Percentiles rank a stretch among this genome's conserved stretches.
Evolutionary conservation across 2,113 vertebrate species (phyloP).

Genomic region (Hydrochoerus hydrochaeris): DNA sequence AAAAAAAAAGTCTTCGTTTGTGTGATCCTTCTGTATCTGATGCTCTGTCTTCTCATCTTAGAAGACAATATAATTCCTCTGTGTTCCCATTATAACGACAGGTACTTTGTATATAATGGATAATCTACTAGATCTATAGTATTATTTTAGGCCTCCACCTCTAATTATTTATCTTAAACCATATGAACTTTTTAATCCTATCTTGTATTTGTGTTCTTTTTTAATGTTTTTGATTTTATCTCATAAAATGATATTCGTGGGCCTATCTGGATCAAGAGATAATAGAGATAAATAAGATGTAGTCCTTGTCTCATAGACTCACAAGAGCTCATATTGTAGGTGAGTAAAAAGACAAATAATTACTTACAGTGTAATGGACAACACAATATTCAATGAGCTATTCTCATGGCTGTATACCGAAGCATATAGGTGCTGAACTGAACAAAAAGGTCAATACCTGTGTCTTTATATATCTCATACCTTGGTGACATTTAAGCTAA

Average conservation of each 20-base stretch:
- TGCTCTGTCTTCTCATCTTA: background rate
- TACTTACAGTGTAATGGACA: background rate
- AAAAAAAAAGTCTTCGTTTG: background rate
- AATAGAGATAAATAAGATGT: background rate
- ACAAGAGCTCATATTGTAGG: background rate
- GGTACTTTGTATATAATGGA: background rate
- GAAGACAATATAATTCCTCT: background rate
- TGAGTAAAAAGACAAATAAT: background rate
- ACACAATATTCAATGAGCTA: background rate
- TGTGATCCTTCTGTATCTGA: background rate
- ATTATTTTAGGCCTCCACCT: background rate
- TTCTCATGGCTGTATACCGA: background rate
- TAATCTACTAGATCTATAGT: background rate
- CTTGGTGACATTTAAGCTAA: background rate
- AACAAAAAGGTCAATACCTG: background rate
- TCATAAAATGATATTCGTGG: conserved; percentile 38
- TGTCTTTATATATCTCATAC: background rate
- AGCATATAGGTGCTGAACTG: background rate
- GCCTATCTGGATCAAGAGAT: background rate
- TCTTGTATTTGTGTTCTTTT: background rate
- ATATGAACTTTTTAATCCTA: background rate
- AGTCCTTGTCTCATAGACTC: background rate
- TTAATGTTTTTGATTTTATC: background rate
- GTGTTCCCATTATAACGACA: background rate
- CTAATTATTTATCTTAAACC: background rate